These are phyloP conservation scores for Brassicogethes aeneus DNA, from an alignment of 2,888 invertebrate species.

Conservation along the genomic window DNA sequence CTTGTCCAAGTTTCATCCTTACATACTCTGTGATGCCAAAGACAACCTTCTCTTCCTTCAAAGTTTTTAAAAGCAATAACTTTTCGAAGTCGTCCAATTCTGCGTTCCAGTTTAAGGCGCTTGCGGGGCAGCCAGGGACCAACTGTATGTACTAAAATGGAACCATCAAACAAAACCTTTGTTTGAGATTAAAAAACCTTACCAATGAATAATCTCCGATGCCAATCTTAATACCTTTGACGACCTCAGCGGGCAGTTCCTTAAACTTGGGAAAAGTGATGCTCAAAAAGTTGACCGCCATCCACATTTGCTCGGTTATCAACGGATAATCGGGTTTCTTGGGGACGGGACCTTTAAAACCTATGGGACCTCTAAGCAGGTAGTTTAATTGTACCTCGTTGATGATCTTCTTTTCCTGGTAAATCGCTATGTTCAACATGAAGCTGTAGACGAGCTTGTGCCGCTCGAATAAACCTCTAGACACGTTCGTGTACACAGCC, in stretches of 20 bases:
- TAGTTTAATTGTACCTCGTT: slow-evolving; percentile 63
- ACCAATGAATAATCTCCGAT: slow-evolving; percentile 56
- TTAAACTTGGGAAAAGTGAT: slow-evolving; percentile 48
- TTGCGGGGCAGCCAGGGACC: slow-evolving; percentile 29
- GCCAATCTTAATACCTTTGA: slow-evolving; percentile 47
- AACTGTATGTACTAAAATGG: slow-evolving; percentile 49
- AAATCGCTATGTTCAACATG: slow-evolving; percentile 69
- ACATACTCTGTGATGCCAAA: slow-evolving; percentile 77
- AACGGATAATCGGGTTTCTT: slow-evolving; percentile 53
- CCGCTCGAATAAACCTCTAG: slow-evolving; percentile 81
- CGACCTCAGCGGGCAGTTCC: slow-evolving; percentile 46
- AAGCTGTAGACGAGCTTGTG: slow-evolving; percentile 87
- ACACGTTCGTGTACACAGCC: slow-evolving; percentile 78
- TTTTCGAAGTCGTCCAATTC: slow-evolving; percentile 65
- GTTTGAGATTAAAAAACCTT: slow-evolving; percentile 13
- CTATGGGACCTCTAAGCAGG: slow-evolving; percentile 65
- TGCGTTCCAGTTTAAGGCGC: slow-evolving; percentile 50
- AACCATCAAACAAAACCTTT: neutral
- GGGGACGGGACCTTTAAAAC: slow-evolving; percentile 40
- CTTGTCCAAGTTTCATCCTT: slow-evolving; percentile 61
- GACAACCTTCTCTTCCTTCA: slow-evolving; percentile 73
- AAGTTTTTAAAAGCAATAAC: slow-evolving; percentile 65
- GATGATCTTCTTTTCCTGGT: slow-evolving; percentile 54
- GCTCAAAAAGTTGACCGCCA: slow-evolving; percentile 53
- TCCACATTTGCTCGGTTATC: slow-evolving; percentile 63